Evolutionary conservation across 2,797 vertebrate genomes (phyloP).

Genomic region (Remorina albescens): DNA sequence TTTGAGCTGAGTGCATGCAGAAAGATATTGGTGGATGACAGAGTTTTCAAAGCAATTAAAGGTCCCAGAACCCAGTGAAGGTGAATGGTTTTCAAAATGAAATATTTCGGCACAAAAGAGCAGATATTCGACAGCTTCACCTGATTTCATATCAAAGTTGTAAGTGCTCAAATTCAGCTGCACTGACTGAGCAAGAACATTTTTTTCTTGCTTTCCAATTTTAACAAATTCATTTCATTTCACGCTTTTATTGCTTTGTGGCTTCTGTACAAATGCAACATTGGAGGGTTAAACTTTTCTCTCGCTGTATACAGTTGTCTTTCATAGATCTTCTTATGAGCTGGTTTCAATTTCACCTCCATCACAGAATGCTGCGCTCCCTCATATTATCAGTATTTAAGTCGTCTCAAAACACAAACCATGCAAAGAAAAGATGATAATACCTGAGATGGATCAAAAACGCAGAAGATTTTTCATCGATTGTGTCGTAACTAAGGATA

Average conservation of each 20-base stretch:
- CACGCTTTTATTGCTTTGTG: background rate
- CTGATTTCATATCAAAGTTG: background rate
- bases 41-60: background rate
- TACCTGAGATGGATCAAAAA: slow-evolving; percentile 63
- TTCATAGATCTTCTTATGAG: slow-evolving; percentile 12
- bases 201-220: background rate
- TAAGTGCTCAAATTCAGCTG: background rate
- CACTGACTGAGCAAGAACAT: background rate
- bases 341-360: slow-evolving; percentile 19
- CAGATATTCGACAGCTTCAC: background rate
- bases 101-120: background rate
- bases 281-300: background rate
- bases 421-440: slow-evolving; percentile 38
- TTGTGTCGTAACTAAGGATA: slow-evolving; percentile 45
- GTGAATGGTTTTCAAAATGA: slow-evolving; percentile 17
- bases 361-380: background rate
- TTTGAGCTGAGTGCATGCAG: background rate
- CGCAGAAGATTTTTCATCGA: slow-evolving; percentile 62
- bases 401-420: slow-evolving; percentile 36
- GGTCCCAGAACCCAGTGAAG: no score
- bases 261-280: background rate
- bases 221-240: slow-evolving; percentile 6
- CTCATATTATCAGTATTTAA: slow-evolving; percentile 23
- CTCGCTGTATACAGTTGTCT: background rate
- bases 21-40: no score